A percentile compares a stretch with the other conserved stretches of the same genome.
phyloP scores from a whole-genome alignment of 1,140 invertebrate genomes.

The Saccostrea cuccullata region DNA sequence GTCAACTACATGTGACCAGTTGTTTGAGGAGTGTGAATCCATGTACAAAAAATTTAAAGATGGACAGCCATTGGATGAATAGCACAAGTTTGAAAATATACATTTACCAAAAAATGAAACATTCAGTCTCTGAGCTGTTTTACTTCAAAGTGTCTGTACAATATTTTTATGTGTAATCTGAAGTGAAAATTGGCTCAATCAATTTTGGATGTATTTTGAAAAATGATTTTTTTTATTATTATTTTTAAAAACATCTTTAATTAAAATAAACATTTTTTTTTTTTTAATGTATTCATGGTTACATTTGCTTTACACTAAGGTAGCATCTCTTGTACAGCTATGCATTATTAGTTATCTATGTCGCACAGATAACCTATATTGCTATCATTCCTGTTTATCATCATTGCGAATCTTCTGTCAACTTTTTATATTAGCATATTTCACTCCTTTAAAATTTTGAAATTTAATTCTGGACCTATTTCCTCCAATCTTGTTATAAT shows the following conservation, averaged over 20 bases:
- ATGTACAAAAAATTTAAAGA: not conserved
- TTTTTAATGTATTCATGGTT: too few species aligned
- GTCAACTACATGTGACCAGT: not conserved
- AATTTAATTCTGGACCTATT: not conserved
- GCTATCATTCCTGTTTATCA: too few species aligned
- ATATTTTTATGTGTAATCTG: not conserved
- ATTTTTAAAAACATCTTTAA: too few species aligned
- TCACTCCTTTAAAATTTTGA: too few species aligned
- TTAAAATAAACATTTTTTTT: too few species aligned
- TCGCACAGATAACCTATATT: too few species aligned
- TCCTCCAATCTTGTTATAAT: not conserved
- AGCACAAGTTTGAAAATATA: not conserved
- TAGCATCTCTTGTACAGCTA: too few species aligned
- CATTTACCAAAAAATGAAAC: too few species aligned
- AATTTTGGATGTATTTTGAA: not conserved
- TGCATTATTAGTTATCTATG: too few species aligned
- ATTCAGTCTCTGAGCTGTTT: not conserved
- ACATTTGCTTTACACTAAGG: not conserved
- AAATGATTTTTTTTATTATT: too few species aligned
- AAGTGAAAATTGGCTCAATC: not conserved
- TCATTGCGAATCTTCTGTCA: too few species aligned
- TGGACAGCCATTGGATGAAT: not conserved
- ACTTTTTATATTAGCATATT: too few species aligned
- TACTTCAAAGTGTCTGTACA: not conserved
- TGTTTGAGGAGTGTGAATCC: not conserved